Evolutionary conservation across 37 sponge, comb jelly and placozoan genomes (phyloP), one percentile per base, ranked within the genome.

Genomic region (Ianthella basta): DNA sequence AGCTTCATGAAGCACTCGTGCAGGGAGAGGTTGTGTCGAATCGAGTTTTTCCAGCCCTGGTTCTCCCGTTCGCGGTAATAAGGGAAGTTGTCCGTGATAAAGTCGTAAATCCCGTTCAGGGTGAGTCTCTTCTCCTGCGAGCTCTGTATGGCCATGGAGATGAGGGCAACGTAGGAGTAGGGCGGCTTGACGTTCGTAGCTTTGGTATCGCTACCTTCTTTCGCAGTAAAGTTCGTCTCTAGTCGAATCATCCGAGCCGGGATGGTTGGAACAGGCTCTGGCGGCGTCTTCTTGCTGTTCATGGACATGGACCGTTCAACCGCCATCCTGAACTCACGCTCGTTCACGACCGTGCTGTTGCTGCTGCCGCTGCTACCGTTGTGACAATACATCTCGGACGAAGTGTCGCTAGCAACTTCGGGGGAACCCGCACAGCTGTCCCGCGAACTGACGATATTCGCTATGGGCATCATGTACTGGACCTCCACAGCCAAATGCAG

Each of bases 11-110:
- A 97, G 77, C 97, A 94, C 73, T 97, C 93, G 86, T 97, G 91
- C 72, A 97, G 87, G 19, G 93, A 92, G 39, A 97, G 92, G 85
- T 97, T 97, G 86, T 97, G 98, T 15, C 98, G 77, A 36, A 97
- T 97, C 25, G 94, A 93, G 83, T 97, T 97, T 60, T 97, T 74
- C 98, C 98, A 97, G 3, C 98, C 98, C 79, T 97, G 97, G 64
- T 97, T 97, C 82, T 97, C 94, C 20, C 92, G 59, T 41, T 95
- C 87, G 30, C 93, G 84, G 59, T 97, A 97, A 86, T 95, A 97
- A 19, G 95, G 95, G 39, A 95, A 97, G 82, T 97, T 90, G 44
- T 95, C 90, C 8, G 91, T 95, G 27, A 97, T 94, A 84, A 79
- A 97, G 63, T 97, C 94, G 84, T 97, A 97, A 35, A 97, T 97